These are phyloP conservation scores for Heliconius ismenius DNA, from an alignment of 2,888 invertebrate species.

Conservation along the genomic window DNA sequence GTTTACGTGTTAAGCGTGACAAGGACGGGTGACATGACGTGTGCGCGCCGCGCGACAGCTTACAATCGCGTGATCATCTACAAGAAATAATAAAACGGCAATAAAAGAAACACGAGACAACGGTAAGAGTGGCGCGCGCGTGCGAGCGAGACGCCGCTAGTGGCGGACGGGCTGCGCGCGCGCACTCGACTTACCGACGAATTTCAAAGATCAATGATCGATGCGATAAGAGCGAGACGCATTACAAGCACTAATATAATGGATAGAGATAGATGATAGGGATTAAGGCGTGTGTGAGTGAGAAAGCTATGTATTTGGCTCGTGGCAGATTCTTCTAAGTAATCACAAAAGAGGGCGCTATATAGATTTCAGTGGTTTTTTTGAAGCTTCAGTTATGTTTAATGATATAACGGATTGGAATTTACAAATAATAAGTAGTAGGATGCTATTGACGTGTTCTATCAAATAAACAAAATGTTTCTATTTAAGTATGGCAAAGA, in stretches of 20 bases:
- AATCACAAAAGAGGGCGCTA: constrained; percentile 65
- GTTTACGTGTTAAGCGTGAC: constrained; percentile 44
- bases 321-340: constrained; percentile 60
- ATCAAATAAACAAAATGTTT: neutral
- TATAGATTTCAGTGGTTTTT: constrained; percentile 46
- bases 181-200: constrained; percentile 77
- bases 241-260: constrained; percentile 59
- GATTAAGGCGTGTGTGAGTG: constrained; percentile 47
- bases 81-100: constrained; percentile 83
- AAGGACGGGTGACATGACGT: constrained; percentile 69
- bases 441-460: neutral
- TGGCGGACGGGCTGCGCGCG: constrained; percentile 73
- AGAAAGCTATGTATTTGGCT: constrained; percentile 64
- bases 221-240: constrained; percentile 74
- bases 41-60: constrained; percentile 81
- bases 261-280: constrained; percentile 53
- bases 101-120: constrained; percentile 81
- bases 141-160: constrained; percentile 68
- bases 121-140: constrained; percentile 66
- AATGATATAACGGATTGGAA: constrained; percentile 31
- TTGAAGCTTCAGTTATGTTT: constrained; percentile 38
- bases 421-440: constrained; percentile 35
- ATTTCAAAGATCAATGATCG: constrained; percentile 82
- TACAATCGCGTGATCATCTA: constrained; percentile 82
- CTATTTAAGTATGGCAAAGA: neutral